Evolutionary conservation across 2,113 vertebrate genomes (phyloP).

Genomic region (Micronycteris hirsuta): DNA sequence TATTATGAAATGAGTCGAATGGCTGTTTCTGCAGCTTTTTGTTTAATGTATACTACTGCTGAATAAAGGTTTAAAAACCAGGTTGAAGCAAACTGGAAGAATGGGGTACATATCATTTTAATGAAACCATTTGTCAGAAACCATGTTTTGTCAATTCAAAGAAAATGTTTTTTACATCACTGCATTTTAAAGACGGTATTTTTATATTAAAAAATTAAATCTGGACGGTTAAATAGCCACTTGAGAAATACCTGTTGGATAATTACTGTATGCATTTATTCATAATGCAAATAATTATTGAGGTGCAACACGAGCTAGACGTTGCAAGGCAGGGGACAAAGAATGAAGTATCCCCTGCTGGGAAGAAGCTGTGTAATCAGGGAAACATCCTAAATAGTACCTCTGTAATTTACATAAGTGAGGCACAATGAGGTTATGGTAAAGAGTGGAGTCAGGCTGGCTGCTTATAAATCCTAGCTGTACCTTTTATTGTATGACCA

Average conservation of each 20-base stretch:
- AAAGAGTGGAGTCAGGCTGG: not conserved
- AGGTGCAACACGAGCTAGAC: not conserved
- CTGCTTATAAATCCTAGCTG: not conserved
- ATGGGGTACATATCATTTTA: not conserved
- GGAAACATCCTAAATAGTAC: not conserved
- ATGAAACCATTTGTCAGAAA: not conserved
- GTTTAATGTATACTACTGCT: not conserved
- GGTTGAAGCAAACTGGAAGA: not conserved
- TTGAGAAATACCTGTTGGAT: not conserved
- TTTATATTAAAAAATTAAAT: constrained; percentile 8
- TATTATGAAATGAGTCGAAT: not conserved
- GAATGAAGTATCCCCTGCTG: not conserved
- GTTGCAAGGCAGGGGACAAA: not conserved
- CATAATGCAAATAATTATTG: not conserved
- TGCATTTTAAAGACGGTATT: not conserved
- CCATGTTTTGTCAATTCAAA: not conserved
- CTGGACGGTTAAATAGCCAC: not conserved
- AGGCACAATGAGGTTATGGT: not conserved
- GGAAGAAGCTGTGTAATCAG: not conserved
- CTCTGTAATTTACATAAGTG: not conserved
- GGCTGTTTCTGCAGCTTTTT: not conserved
- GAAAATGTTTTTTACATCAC: not conserved
- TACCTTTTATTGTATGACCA: not conserved
- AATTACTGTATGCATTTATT: not conserved
- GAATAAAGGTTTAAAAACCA: constrained; percentile 24